A percentile compares a stretch with the other conserved stretches of the same genome.
Conservation (phyloP, 2,113 vertebrate genomes). For the Pollachius pollachius region DNA sequence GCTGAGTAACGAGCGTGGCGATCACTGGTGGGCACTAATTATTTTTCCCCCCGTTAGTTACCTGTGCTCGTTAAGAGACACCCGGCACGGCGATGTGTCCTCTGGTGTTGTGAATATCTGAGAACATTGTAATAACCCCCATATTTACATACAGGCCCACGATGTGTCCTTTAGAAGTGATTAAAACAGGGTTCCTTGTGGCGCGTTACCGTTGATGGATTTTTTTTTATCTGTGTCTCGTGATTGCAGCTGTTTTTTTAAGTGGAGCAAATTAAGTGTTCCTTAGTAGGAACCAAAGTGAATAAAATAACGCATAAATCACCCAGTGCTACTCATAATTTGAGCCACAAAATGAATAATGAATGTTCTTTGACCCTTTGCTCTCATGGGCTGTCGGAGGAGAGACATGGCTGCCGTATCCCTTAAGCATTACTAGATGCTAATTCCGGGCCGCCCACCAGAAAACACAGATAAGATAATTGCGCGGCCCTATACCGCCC, state of each 20-base stretch:
- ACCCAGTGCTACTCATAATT: slow-evolving; percentile 15
- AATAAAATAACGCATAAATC: slow-evolving; percentile 22
- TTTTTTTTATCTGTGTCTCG: not conserved
- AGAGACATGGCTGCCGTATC: slow-evolving; percentile 20
- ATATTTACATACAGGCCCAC: slow-evolving; percentile 3
- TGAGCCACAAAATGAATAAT: slow-evolving; percentile 28
- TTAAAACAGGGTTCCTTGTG: too few species aligned
- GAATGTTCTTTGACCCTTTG: slow-evolving; percentile 12
- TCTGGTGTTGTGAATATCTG: slow-evolving; percentile 42
- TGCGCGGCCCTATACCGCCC: not conserved
- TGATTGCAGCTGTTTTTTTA: not conserved
- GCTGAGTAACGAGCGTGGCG: slow-evolving; percentile 52
- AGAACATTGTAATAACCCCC: slow-evolving; percentile 30
- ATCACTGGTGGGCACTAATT: slow-evolving; percentile 59
- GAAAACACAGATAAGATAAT: slow-evolving; percentile 20
- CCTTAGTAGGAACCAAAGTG: not conserved
- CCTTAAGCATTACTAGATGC: slow-evolving; percentile 17
- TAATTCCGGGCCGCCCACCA: slow-evolving; percentile 39
- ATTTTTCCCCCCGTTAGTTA: slow-evolving; percentile 51
- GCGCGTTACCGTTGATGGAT: too few species aligned
- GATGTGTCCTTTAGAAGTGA: too few species aligned
- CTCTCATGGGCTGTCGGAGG: not conserved
- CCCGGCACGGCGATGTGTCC: slow-evolving; percentile 33
- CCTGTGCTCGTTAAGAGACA: slow-evolving; percentile 34
- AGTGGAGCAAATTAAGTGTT: not conserved